Evolutionary conservation across 2,113 vertebrate genomes (phyloP).

Genomic region (Pomatorhinus ruficollis): DNA sequence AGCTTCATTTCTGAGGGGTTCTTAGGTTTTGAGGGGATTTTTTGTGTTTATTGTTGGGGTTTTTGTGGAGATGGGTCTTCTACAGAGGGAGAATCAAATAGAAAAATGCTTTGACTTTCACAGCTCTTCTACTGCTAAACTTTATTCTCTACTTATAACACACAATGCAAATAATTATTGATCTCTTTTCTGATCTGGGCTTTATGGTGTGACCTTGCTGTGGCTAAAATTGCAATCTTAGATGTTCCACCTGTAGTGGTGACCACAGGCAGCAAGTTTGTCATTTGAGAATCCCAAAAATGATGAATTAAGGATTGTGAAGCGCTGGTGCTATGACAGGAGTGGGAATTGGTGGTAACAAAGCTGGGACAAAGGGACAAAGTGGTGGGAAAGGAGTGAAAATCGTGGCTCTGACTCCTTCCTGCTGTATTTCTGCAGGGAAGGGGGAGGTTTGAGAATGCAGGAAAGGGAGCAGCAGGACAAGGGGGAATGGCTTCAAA

Average conservation of each 20-base stretch:
- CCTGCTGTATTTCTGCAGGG: background rate
- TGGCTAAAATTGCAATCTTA: background rate
- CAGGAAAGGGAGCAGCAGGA: background rate
- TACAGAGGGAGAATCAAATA: background rate
- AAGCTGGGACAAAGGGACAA: background rate
- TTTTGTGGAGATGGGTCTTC: rapidly evolving
- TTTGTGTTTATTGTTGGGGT: rapidly evolving
- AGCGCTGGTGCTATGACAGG: background rate
- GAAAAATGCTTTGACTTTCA: background rate
- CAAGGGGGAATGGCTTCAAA: background rate
- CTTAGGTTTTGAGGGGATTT: background rate
- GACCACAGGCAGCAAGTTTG: background rate
- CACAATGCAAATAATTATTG: background rate
- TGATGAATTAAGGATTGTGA: background rate
- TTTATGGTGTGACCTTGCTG: background rate
- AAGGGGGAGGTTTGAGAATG: background rate
- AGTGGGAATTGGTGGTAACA: background rate
- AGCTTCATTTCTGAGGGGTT: rapidly evolving
- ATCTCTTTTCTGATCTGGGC: background rate
- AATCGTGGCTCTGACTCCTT: background rate
- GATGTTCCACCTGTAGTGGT: background rate
- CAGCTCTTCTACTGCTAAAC: background rate
- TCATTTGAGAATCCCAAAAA: background rate
- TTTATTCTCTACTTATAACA: background rate
- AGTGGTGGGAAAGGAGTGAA: background rate